Conservation (phyloP, 2,797 vertebrate species). For the Channa striata region DNA sequence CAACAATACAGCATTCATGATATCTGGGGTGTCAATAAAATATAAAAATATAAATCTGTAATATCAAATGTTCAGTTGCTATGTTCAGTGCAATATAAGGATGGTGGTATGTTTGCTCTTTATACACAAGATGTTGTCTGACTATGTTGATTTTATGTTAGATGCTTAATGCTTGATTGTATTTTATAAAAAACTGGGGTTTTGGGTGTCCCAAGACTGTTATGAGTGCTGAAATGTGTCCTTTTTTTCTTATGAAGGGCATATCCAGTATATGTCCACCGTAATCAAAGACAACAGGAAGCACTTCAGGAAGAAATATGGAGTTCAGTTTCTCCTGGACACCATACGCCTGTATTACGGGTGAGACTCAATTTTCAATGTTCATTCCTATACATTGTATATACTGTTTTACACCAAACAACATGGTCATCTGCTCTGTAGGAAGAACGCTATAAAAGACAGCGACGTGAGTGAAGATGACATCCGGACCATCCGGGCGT, state of each 20-base stretch:
- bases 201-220: background rate
- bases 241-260: conserved; percentile 83
- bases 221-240: background rate
- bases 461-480: conserved; percentile 90
- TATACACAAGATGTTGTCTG: no score
- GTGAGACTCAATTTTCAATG: conserved; percentile 77
- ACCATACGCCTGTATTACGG: conserved; percentile 94
- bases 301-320: conserved; percentile 94
- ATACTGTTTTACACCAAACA: background rate
- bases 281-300: conserved; percentile 97
- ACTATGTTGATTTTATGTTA: no score
- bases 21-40: no score
- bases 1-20: no score
- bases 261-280: conserved; percentile 98
- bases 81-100: no score
- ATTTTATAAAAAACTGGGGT: background rate
- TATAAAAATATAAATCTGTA: no score
- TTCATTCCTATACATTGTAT: background rate
- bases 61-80: no score
- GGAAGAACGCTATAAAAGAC: conserved; percentile 85
- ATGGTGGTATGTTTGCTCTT: no score
- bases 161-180: no score
- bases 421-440: background rate
- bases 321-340: conserved; percentile 96
- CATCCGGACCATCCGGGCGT: conserved; percentile 89